Conservation (phyloP, 1,140 invertebrate genomes). For the Mya arenaria region DNA sequence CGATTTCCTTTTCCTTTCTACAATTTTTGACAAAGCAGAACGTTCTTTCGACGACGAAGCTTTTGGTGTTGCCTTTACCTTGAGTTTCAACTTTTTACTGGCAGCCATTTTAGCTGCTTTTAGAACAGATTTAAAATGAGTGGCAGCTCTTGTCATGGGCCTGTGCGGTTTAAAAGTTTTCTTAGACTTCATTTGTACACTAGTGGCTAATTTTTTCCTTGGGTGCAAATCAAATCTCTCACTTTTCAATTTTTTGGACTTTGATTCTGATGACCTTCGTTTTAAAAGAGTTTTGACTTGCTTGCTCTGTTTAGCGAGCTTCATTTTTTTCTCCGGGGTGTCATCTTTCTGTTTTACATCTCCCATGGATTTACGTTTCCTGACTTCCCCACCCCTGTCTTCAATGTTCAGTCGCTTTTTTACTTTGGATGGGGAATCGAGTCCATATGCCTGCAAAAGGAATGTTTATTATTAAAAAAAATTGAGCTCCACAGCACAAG, state of each 20-base stretch:
- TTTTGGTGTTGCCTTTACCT: constrained; percentile 24
- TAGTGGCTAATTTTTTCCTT: constrained; percentile 28
- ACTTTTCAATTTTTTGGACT: not conserved
- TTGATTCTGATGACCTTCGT: not conserved
- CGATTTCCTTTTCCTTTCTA: constrained; percentile 45
- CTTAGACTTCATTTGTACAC: not conserved
- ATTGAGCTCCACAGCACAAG: too few species aligned
- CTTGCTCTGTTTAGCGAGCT: not conserved
- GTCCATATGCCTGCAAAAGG: too few species aligned
- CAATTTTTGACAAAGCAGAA: constrained; percentile 22
- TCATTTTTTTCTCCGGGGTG: constrained; percentile 30
- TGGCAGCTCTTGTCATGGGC: constrained; percentile 42
- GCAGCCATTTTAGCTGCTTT: constrained; percentile 44
- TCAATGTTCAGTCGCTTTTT: too few species aligned
- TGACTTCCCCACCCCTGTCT: too few species aligned
- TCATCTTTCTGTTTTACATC: not conserved
- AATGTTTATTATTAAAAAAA: too few species aligned
- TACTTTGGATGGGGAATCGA: too few species aligned
- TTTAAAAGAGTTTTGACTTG: not conserved
- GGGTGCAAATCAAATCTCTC: constrained; percentile 40
- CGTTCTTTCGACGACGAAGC: not conserved
- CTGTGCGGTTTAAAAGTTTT: constrained; percentile 46
- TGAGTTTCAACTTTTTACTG: constrained; percentile 50
- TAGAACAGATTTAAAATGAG: constrained; percentile 37
- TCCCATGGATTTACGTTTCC: constrained; percentile 43